Evolutionary conservation across 1,140 invertebrate species (phyloP).

Genomic region (Batillaria attramentaria): DNA sequence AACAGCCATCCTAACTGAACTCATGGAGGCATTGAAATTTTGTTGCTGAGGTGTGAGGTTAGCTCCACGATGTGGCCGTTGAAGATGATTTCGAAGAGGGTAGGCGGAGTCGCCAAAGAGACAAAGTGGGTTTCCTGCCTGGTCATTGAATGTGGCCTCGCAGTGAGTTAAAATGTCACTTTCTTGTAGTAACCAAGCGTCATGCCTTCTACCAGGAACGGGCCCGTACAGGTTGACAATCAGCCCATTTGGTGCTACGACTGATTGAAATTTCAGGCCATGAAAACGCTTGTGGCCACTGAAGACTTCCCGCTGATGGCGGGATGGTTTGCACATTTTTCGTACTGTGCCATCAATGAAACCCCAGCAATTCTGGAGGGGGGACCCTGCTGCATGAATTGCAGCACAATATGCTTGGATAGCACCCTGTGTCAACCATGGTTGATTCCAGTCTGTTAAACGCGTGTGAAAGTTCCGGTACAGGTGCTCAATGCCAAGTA

Average conservation of each 20-base stretch:
- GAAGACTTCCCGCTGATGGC: constrained; percentile 27
- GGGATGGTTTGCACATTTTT: constrained; percentile 36
- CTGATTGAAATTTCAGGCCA: constrained; percentile 31
- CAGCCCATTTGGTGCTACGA: constrained; percentile 27
- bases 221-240: constrained; percentile 1
- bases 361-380: constrained; percentile 37
- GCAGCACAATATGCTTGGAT: background rate
- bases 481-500: background rate
- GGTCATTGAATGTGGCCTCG: background rate
- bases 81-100: background rate
- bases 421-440: background rate
- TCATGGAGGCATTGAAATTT: constrained; percentile 26
- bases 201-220: background rate
- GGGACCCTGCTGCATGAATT: background rate
- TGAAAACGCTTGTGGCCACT: constrained; percentile 31
- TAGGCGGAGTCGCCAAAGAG: constrained; percentile 28
- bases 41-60: constrained; percentile 11
- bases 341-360: constrained; percentile 43
- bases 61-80: background rate
- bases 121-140: background rate
- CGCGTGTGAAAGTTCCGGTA: background rate
- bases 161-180: background rate
- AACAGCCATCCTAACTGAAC: background rate
- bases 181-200: background rate
- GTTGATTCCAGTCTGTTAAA: background rate